phyloP scores from a whole-genome alignment of 2,888 invertebrate species.

The Napeogenes inachia region DNA sequence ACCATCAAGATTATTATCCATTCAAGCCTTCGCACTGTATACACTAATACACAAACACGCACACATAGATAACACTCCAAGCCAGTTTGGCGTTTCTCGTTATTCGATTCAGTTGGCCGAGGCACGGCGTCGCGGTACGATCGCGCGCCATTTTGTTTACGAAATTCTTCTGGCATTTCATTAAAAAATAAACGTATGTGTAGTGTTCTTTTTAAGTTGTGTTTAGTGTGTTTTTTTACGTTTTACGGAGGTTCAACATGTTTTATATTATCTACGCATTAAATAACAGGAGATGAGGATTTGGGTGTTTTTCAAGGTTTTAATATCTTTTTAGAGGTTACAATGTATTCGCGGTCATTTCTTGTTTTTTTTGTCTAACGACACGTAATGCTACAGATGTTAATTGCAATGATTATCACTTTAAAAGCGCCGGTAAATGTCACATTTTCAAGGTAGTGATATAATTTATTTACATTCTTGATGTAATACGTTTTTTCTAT shows the following conservation, averaged over 20 bases:
- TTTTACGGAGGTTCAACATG: conserved; percentile 41
- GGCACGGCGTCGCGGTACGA: conserved; percentile 69
- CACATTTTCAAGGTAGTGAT: conserved; percentile 36
- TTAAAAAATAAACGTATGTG: conserved; percentile 68
- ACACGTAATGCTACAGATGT: conserved; percentile 45
- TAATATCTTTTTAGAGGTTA: conserved; percentile 45
- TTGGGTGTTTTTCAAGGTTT: conserved; percentile 54
- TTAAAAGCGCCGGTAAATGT: conserved; percentile 43
- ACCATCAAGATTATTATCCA: conserved; percentile 42
- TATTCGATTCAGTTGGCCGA: conserved; percentile 67
- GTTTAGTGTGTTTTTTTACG: conserved; percentile 48
- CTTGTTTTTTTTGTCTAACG: conserved; percentile 48
- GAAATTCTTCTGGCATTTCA: conserved; percentile 51
- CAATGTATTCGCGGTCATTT: conserved; percentile 43
- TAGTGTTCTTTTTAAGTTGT: conserved; percentile 36
- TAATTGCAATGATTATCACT: conserved; percentile 65
- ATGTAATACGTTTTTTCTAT: conserved; percentile 7
- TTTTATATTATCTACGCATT: conserved; percentile 12
- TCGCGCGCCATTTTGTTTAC: conserved; percentile 61
- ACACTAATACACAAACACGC: conserved; percentile 29
- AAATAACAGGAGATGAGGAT: conserved; percentile 39
- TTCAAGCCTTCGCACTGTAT: conserved; percentile 55
- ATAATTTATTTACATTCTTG: conserved; percentile 5
- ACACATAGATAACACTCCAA: conserved; percentile 40
- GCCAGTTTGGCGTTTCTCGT: conserved; percentile 71